phyloP scores from a whole-genome alignment of 2,113 vertebrate species.

The Turdus rufiventris region DNA sequence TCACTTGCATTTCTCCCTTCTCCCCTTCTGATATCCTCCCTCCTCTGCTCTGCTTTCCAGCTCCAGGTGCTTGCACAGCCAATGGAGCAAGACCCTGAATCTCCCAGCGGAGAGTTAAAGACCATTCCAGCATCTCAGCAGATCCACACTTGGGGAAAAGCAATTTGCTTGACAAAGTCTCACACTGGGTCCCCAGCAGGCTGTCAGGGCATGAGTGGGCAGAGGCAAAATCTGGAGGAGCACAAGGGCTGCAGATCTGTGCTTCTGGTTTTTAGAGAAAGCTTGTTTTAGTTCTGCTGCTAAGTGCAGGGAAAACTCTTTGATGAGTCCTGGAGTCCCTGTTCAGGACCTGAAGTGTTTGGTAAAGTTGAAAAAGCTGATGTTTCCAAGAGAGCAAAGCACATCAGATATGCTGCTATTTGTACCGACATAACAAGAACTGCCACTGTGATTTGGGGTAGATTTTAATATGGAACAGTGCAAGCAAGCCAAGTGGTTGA shows the following conservation, averaged over 20 bases:
- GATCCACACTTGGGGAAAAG: background rate
- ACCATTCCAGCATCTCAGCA: background rate
- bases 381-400: background rate
- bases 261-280: background rate
- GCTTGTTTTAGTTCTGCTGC: background rate
- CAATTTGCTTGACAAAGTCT: background rate
- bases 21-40: background rate
- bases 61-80: rapidly evolving
- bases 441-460: background rate
- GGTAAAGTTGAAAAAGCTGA: background rate
- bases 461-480: background rate
- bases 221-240: background rate
- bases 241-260: background rate
- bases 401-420: background rate
- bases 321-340: background rate
- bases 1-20: rapidly evolving
- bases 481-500: background rate
- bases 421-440: background rate
- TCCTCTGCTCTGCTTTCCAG: background rate
- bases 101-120: background rate
- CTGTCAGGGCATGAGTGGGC: rapidly evolving
- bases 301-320: background rate
- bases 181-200: rapidly evolving
- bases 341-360: background rate
- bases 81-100: background rate